Evolutionary conservation across 2,113 vertebrate species (phyloP), one percentile per base, ranked within the genome.

Genomic region (Melanerpes aurifrons): DNA sequence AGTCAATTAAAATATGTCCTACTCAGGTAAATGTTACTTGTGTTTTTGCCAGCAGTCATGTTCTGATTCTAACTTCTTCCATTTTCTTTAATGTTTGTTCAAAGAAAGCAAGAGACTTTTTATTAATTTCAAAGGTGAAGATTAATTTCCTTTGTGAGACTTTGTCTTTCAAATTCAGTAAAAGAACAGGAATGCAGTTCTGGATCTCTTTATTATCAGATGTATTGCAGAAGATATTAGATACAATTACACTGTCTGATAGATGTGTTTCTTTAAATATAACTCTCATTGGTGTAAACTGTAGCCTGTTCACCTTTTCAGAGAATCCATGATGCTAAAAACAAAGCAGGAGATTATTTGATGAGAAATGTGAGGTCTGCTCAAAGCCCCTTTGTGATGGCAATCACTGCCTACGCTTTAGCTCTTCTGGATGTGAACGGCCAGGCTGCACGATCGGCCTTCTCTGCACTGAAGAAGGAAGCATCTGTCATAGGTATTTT

Each of bases 381-480:
- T 45, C 97, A 97, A 93, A 99, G 97, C 81, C 96, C 98, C 29
- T 99, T 99, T 26, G 98, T 98, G 3, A 81, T 98, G 90, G 99
- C 99, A 28, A 97, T 99, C 28, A 89, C 96, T 0, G 94, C 98
- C 0, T 99, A 98, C 5, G 99, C 99, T 3, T 96, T 99, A 64
- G 97, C 98, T 12, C 97, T 99, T 12, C 74, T 97, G 47, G 97
- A 98, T 53, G 28, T 66, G 37, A 37, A 57, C 48, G 96, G 97
- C 28, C 25, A 18, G 0, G 8, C 26, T 2, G 91, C 97, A 2
- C 92, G 54, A 1, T 3, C 5, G 0, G 95, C 98, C 0, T 87
- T 97, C 68, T 56, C 24, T 15, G 76, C 84, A 10, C 96, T 99
- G 69, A 98, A 98, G 96, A 96, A 4, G 1, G 85, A 98, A 86